A percentile compares a stretch with the other conserved stretches of the same genome.
phyloP scores from a whole-genome alignment of 2,888 invertebrate species.

The Pyralis farinalis region DNA sequence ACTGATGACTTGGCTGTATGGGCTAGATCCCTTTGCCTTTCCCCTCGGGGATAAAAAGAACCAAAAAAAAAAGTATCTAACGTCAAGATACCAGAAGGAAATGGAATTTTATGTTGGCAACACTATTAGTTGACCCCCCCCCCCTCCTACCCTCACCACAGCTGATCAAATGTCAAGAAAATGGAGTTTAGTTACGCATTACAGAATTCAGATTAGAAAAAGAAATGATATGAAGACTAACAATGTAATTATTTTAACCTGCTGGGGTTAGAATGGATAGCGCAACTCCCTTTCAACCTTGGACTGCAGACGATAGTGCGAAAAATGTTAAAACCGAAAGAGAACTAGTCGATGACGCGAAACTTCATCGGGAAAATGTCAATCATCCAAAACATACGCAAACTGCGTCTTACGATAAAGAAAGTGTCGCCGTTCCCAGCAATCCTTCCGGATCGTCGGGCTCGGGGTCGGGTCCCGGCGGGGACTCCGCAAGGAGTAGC shows the following conservation, averaged over 20 bases:
- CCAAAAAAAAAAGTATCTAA: no score
- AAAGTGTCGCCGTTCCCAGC: constrained; percentile 63
- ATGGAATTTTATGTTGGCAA: constrained; percentile 1
- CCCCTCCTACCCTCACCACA: constrained; percentile 67
- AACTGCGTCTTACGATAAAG: constrained; percentile 80
- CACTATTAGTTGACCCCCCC: constrained; percentile 26
- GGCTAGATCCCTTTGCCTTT: no score
- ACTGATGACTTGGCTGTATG: no score
- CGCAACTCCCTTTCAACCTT: constrained; percentile 76
- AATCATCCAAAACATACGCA: constrained; percentile 81
- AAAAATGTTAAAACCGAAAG: constrained; percentile 73
- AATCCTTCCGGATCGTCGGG: constrained; percentile 64
- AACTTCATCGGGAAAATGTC: constrained; percentile 80
- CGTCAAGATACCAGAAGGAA: no score
- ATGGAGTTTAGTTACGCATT: constrained; percentile 81
- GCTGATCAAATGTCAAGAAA: constrained; percentile 81
- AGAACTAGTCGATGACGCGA: constrained; percentile 78
- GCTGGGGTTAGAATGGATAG: constrained; percentile 72
- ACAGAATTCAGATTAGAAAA: constrained; percentile 55
- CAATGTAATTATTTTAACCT: constrained; percentile 46
- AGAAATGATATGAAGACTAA: constrained; percentile 66
- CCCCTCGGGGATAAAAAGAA: no score
- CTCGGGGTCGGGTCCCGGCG: constrained; percentile 44
- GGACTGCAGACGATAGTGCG: constrained; percentile 69
- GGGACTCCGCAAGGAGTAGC: constrained; percentile 41